A percentile compares a stretch with the other conserved stretches of the same genome.
phyloP scores from a whole-genome alignment of 2,113 vertebrate species.

The Zeus faber region DNA sequence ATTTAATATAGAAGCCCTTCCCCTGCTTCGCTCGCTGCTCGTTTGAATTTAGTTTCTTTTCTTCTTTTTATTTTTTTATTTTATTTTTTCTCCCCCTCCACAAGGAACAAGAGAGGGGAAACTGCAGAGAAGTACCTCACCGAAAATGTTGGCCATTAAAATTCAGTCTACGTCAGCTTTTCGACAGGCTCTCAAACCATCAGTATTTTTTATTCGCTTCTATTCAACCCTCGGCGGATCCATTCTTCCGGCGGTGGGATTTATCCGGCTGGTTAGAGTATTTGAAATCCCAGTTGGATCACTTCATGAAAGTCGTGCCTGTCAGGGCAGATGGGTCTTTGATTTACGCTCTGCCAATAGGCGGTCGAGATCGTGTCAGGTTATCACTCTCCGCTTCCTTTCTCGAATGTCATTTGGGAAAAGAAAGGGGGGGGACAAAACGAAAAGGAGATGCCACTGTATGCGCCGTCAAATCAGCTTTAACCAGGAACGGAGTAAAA shows the following conservation, averaged over 20 bases:
- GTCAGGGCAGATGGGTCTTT: constrained; percentile 71
- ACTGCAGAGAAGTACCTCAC: too few relatives aligned
- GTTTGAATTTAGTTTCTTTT: too few relatives aligned
- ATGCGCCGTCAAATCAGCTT: constrained; percentile 38
- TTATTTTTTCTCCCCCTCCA: too few relatives aligned
- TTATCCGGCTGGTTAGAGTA: constrained; percentile 68
- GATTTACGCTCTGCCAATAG: constrained; percentile 64
- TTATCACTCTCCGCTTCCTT: constrained; percentile 65
- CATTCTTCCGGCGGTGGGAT: constrained; percentile 58
- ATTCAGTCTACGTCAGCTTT: constrained; percentile 64
- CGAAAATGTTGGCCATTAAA: constrained; percentile 71
- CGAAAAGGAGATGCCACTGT: constrained; percentile 49
- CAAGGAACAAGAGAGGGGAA: too few relatives aligned
- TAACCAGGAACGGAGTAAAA: constrained; percentile 20
- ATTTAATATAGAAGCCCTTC: too few relatives aligned
- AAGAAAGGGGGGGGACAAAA: constrained; percentile 34
- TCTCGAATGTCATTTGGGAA: constrained; percentile 40
- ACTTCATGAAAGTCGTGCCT: constrained; percentile 64
- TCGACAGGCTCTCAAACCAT: constrained; percentile 57
- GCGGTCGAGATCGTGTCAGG: constrained; percentile 58
- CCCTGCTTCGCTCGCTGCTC: too few relatives aligned
- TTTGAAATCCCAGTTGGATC: constrained; percentile 71
- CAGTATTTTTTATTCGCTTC: constrained; percentile 39
- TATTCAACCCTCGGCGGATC: constrained; percentile 41
- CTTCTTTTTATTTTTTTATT: too few relatives aligned